Conservation (phyloP, 1,140 invertebrate genomes). For the Cheumatopsyche charites region DNA sequence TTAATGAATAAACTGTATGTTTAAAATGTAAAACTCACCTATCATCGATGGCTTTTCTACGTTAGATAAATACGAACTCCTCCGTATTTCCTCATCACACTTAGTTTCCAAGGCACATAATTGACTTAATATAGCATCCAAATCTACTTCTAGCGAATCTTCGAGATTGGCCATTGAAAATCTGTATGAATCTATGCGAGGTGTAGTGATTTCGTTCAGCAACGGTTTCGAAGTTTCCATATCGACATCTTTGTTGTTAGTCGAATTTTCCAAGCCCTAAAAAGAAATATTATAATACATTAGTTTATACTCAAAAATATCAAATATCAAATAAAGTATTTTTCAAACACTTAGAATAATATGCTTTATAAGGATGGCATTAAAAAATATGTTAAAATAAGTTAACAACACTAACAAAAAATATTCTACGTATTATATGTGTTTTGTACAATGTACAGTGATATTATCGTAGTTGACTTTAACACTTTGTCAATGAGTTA, state of each 20-base stretch:
- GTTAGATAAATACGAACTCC: constrained; percentile 60
- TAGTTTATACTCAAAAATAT: constrained; percentile 4
- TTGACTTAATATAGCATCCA: constrained; percentile 94
- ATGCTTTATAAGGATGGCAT: too few species aligned
- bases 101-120: constrained; percentile 87
- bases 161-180: constrained; percentile 93
- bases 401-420: too few species aligned
- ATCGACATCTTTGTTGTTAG: constrained; percentile 11
- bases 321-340: background rate
- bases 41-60: constrained; percentile 21
- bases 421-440: too few species aligned
- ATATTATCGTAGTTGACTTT: too few species aligned
- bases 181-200: constrained; percentile 82
- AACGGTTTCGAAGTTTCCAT: constrained; percentile 48
- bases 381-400: too few species aligned
- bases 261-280: constrained; percentile 41
- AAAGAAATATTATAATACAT: constrained; percentile 13
- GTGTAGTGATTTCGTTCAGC: constrained; percentile 56
- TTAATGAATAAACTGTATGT: too few species aligned
- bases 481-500: too few species aligned
- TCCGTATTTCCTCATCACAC: constrained; percentile 79
- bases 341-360: background rate
- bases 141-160: constrained; percentile 93
- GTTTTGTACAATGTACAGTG: too few species aligned
- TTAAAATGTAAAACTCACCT: constrained; percentile 38